A percentile compares a stretch with the other conserved stretches of the same genome.
phyloP scores from a whole-genome alignment of 1,140 invertebrate species.

The Grapholita molesta region DNA sequence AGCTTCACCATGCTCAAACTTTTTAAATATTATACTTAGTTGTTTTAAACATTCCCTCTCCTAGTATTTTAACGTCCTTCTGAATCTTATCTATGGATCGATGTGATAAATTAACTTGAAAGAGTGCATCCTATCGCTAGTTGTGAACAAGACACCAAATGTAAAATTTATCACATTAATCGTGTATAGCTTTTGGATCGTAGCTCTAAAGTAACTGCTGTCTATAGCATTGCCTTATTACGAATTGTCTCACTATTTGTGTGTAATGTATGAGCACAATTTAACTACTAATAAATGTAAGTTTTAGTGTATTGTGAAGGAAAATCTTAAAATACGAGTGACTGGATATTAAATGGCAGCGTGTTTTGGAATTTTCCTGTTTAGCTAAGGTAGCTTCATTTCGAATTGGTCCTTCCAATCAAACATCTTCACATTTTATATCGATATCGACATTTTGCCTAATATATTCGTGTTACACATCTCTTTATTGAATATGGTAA shows the following conservation, averaged over 20 bases:
- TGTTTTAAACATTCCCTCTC: conserved; percentile 27
- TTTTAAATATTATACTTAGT: conserved; percentile 28
- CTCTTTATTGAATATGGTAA: too few species aligned
- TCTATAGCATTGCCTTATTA: conserved; percentile 45
- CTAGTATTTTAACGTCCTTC: conserved; percentile 26
- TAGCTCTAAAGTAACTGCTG: conserved; percentile 35
- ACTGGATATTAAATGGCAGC: not conserved
- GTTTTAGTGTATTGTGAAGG: conserved; percentile 4
- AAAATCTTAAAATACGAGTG: conserved; percentile 20
- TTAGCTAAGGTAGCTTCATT: not conserved
- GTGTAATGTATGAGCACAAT: conserved; percentile 35
- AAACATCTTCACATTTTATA: not conserved
- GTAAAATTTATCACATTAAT: not conserved
- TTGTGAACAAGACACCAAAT: not conserved
- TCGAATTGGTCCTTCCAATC: not conserved
- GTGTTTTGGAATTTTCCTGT: conserved; percentile 28
- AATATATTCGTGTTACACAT: too few species aligned
- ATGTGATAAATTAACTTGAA: not conserved
- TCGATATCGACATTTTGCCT: too few species aligned
- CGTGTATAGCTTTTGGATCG: not conserved
- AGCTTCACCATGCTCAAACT: conserved; percentile 46
- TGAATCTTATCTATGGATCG: not conserved
- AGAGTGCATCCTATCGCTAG: not conserved
- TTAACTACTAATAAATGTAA: conserved; percentile 16
- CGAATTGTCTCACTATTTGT: conserved; percentile 33